Percentiles rank a stretch among this genome's conserved stretches.
Conservation (phyloP, 1,140 invertebrate species). For the Drosophila seguyi region DNA sequence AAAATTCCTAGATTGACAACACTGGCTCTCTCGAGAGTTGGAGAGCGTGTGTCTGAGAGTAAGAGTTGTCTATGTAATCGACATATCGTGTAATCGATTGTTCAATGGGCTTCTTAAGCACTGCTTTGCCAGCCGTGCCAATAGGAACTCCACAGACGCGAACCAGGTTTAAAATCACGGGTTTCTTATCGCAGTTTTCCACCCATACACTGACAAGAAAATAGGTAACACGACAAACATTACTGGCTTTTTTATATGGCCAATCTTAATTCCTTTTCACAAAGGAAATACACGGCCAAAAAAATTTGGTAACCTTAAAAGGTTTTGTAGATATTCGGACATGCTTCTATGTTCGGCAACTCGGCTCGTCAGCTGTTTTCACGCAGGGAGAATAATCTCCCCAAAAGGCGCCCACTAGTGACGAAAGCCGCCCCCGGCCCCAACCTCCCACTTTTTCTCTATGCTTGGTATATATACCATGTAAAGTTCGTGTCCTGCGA, state of each 20-base stretch:
- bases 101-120: not conserved
- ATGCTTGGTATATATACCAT: conserved; percentile 7
- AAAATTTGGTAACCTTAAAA: not conserved
- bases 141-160: not conserved
- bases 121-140: not conserved
- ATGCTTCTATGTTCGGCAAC: not conserved
- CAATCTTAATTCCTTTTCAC: not conserved
- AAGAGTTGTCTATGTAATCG: too few species aligned
- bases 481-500: conserved; percentile 34
- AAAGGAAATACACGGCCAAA: not conserved
- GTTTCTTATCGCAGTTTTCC: not conserved
- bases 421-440: conserved; percentile 31
- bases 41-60: too few species aligned
- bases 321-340: not conserved
- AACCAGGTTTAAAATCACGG: not conserved
- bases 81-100: too few species aligned
- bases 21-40: too few species aligned
- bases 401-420: conserved; percentile 19
- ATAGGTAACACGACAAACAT: not conserved
- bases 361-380: not conserved
- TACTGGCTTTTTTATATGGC: too few species aligned
- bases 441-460: conserved; percentile 13
- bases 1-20: too few species aligned
- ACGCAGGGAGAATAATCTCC: not conserved
- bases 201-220: not conserved